Evolutionary conservation across 2,888 invertebrate species (phyloP), one percentile per base, ranked within the genome.

Genomic region (Conus canariensis): DNA sequence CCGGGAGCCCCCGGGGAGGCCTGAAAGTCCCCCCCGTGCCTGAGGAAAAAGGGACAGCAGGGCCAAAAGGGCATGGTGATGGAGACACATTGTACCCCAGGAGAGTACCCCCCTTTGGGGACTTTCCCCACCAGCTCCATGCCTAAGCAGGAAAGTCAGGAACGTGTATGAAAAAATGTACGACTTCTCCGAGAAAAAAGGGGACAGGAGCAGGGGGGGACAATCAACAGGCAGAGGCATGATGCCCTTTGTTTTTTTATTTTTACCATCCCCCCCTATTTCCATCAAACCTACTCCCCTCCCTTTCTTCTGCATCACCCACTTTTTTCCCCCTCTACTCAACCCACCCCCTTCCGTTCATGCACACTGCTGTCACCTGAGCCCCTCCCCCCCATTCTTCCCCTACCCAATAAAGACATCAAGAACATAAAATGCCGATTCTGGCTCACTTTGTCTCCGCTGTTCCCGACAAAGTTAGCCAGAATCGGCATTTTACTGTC

Each of bases 21-120:
- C 86, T 87, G 86, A 67, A 87, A 87, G 56, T 87, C 70, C 22
- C 19, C 8, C 86, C 86, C 70, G 70, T 87, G 45, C 14, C 86
- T 91, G 45, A 92, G 88, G 16, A 91, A 91, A 14, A 92, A 87
- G 56, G 0, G 93, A 92, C 9, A 93, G 85, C 83, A 93, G 92
- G 45, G 93, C 67, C n/a, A 93, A 88, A 91, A 70, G 89, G 93
- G 92, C 6, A 92, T 64, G 80, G 92, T 60, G 83, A 93, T 93
- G 88, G 93, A 93, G 91, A 93, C 7, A 92, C 87, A 22, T 93
- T 93, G 88, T 93, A 93, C 87, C 93, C 93, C n/a, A 93, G 9
- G 93, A 90, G n/a, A 92, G 59, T 90, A 90, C 5, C 93, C 77
- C 74, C 93, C 92, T 58, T 93, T n/a, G n/a, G 93, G 80, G 93